Percentiles rank a stretch among this genome's conserved stretches.
Conservation (phyloP, 2,888 invertebrate genomes). For the Luperina testacea region DNA sequence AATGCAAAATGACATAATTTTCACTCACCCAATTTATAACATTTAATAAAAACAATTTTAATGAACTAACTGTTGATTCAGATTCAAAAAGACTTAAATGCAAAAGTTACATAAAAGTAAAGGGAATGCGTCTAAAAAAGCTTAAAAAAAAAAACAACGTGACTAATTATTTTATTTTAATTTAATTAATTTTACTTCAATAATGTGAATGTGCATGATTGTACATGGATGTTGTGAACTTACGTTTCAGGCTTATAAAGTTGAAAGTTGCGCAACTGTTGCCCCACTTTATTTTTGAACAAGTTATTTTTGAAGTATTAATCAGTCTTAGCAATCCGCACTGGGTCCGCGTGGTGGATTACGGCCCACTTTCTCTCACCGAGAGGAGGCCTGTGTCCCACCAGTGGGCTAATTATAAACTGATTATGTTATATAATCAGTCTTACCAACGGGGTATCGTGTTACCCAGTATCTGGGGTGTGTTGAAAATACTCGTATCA, state of each 20-base stretch:
- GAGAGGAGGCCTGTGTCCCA: too few relatives aligned
- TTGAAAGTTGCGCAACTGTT: slow-evolving; percentile 47
- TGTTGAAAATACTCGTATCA: neutral
- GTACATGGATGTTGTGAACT: slow-evolving; percentile 49
- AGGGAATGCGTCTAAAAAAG: slow-evolving; percentile 60
- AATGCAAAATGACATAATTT: slow-evolving; percentile 4
- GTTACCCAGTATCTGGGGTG: too few relatives aligned
- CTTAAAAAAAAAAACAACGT: slow-evolving; percentile 30
- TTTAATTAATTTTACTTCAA: slow-evolving; percentile 23
- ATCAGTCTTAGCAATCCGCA: too few relatives aligned
- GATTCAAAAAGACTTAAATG: slow-evolving; percentile 35
- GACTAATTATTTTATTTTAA: slow-evolving; percentile 49
- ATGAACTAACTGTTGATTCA: slow-evolving; percentile 42
- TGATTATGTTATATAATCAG: too few relatives aligned
- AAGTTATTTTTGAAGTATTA: neutral
- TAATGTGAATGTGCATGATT: slow-evolving; percentile 48
- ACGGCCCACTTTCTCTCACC: too few relatives aligned
- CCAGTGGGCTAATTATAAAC: too few relatives aligned
- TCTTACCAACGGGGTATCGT: too few relatives aligned
- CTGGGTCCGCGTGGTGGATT: too few relatives aligned
- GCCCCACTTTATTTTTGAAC: neutral
- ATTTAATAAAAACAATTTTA: neutral
- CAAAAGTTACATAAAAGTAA: slow-evolving; percentile 24
- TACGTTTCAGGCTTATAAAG: slow-evolving; percentile 16
- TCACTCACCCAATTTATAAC: neutral